phyloP scores from a whole-genome alignment of 2,888 invertebrate species.

The Archips crataeganus region DNA sequence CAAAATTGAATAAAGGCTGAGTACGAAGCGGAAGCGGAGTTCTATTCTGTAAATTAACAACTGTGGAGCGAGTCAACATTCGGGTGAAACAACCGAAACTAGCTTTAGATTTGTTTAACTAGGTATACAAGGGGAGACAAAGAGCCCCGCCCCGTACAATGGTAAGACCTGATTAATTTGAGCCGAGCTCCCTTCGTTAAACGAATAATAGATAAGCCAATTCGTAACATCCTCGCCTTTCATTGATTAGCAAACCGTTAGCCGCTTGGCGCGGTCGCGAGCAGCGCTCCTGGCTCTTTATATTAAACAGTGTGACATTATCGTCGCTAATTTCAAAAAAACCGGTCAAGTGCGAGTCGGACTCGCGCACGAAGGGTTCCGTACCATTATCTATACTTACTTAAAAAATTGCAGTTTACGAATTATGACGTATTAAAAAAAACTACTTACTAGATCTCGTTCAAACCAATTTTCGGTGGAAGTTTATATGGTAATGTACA shows the following conservation, averaged over 20 bases:
- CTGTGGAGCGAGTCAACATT: conserved; percentile 52
- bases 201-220: conserved; percentile 66
- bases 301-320: not conserved
- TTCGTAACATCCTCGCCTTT: conserved; percentile 59
- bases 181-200: conserved; percentile 56
- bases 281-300: not conserved
- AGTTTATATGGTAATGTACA: too few species aligned
- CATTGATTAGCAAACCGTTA: conserved; percentile 50
- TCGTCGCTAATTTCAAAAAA: not conserved
- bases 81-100: conserved; percentile 53
- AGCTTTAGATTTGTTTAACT: conserved; percentile 59
- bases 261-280: conserved; percentile 1
- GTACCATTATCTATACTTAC: too few species aligned
- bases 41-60: conserved; percentile 48
- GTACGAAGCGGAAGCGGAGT: conserved; percentile 15
- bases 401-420: too few species aligned
- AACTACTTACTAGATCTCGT: too few species aligned
- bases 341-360: too few species aligned
- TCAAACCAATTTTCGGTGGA: too few species aligned
- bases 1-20: conserved; percentile 3
- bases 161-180: conserved; percentile 59
- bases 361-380: too few species aligned
- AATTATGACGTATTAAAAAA: too few species aligned
- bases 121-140: conserved; percentile 49
- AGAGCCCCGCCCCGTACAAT: conserved; percentile 50